These are phyloP conservation scores for Drosophila subsilvestris DNA, from an alignment of 2,888 invertebrate species.

Conservation along the genomic window DNA sequence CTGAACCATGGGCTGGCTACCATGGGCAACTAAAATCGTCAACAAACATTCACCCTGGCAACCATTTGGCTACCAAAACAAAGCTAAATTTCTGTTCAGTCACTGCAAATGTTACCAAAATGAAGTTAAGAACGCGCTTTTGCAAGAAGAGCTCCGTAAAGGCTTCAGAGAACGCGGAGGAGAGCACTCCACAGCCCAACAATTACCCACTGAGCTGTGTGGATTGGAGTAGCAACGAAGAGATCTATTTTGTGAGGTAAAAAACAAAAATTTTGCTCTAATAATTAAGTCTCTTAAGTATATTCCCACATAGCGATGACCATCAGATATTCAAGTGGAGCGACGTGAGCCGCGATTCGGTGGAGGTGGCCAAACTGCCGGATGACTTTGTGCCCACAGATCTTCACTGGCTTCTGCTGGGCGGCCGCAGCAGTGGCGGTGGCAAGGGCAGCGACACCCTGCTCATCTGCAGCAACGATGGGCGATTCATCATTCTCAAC, in stretches of 20 bases:
- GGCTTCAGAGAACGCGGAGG: conserved; percentile 39
- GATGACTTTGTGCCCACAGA: conserved; percentile 94
- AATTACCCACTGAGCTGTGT: conserved; percentile 93
- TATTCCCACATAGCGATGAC: conserved; percentile 89
- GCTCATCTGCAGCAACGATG: conserved; percentile 94
- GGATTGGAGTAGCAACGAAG: conserved; percentile 97
- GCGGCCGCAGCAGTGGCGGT: conserved; percentile 82
- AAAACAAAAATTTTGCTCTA: not conserved
- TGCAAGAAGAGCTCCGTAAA: conserved; percentile 89
- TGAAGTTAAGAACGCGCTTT: conserved; percentile 93
- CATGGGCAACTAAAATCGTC: conserved; percentile 43
- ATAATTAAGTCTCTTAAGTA: too few species aligned
- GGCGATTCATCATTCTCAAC: conserved; percentile 94
- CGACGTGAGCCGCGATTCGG: conserved; percentile 90
- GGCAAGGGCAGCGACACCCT: conserved; percentile 88
- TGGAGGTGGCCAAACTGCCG: conserved; percentile 90
- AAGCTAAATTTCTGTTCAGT: not conserved
- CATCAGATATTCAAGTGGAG: conserved; percentile 96
- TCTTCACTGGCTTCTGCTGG: conserved; percentile 91
- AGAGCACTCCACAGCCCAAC: conserved; percentile 39
- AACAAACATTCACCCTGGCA: not conserved
- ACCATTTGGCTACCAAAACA: not conserved
- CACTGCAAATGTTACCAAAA: conserved; percentile 78
- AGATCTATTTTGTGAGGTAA: conserved; percentile 95
- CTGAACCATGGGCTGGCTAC: not conserved